These are phyloP conservation scores for Abrostola triplasia DNA, from an alignment of 2,888 invertebrate genomes.

Conservation along the genomic window DNA sequence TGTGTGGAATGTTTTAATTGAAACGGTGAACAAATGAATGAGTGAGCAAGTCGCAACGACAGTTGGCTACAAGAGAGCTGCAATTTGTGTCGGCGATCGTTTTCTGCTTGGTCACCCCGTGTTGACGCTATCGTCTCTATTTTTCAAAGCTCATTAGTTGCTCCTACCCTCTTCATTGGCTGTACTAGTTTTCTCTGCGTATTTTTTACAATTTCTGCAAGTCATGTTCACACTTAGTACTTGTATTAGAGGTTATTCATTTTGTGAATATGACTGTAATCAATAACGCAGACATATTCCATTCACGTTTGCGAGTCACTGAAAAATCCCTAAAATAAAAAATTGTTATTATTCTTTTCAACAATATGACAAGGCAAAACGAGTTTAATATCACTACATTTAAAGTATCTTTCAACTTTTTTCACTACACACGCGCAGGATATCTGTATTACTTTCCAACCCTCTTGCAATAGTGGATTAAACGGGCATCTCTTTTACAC, in stretches of 20 bases:
- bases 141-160: slow-evolving; percentile 42
- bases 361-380: slow-evolving; percentile 37
- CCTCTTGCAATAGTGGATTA: slow-evolving; percentile 60
- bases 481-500: slow-evolving; percentile 58
- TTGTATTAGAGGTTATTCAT: neutral
- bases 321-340: slow-evolving; percentile 37
- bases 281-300: slow-evolving; percentile 14
- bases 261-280: slow-evolving; percentile 18
- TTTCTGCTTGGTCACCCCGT: slow-evolving; percentile 73
- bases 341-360: slow-evolving; percentile 43
- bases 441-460: slow-evolving; percentile 67
- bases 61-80: slow-evolving; percentile 60
- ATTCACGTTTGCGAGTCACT: slow-evolving; percentile 34
- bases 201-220: neutral
- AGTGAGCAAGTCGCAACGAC: slow-evolving; percentile 64
- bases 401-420: slow-evolving; percentile 54
- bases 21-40: slow-evolving; percentile 60
- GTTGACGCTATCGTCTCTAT: slow-evolving; percentile 33
- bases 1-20: slow-evolving; percentile 62
- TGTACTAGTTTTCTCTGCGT: slow-evolving; percentile 1
- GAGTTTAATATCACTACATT: slow-evolving; percentile 48
- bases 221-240: neutral
- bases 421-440: slow-evolving; percentile 48
- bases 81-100: slow-evolving; percentile 62
- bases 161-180: neutral